These are phyloP conservation scores for Myanophis thanlyinensis DNA, from an alignment of 2,113 vertebrate species.

Conservation along the genomic window DNA sequence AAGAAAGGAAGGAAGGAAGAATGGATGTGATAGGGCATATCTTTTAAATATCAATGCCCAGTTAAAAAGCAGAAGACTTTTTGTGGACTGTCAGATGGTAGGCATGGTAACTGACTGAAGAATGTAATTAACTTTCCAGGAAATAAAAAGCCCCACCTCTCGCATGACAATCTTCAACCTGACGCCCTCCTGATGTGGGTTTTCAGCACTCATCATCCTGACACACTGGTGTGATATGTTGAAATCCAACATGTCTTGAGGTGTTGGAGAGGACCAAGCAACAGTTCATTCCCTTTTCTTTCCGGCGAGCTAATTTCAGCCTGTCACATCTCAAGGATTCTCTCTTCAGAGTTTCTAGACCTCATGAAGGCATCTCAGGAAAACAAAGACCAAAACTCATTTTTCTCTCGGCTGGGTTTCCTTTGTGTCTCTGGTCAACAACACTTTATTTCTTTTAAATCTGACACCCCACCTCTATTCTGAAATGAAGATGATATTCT, in stretches of 20 bases:
- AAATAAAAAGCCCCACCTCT: background rate
- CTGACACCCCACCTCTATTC: background rate
- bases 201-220: background rate
- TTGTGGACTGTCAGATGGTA: background rate
- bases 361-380: background rate
- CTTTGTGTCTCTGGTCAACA: background rate
- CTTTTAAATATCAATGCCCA: background rate
- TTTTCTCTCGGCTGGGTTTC: background rate
- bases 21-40: fast-evolving
- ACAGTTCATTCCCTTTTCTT: background rate
- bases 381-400: background rate
- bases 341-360: background rate
- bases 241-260: background rate
- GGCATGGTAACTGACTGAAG: background rate
- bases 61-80: fast-evolving
- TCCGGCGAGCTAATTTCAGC: background rate
- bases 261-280: background rate
- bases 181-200: background rate
- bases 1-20: background rate
- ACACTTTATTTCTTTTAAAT: background rate
- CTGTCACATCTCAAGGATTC: background rate
- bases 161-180: background rate
- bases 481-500: background rate
- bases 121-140: background rate
- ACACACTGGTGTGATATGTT: background rate